Conservation (phyloP, 1,140 invertebrate genomes). For the Branchinecta lindahli region DNA sequence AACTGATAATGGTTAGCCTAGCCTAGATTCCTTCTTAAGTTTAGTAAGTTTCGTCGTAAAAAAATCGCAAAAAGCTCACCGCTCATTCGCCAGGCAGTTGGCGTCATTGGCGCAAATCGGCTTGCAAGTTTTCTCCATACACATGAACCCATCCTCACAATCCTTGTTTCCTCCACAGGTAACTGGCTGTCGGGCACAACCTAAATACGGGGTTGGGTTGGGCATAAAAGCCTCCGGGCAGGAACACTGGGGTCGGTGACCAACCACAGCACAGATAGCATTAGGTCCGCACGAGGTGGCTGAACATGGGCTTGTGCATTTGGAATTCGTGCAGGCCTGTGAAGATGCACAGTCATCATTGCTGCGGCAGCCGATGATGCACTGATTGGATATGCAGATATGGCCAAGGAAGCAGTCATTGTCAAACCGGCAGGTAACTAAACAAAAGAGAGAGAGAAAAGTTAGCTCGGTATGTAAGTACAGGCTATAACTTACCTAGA, state of each 20-base stretch:
- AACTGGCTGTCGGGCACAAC: slow-evolving; percentile 55
- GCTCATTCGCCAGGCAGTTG: slow-evolving; percentile 63
- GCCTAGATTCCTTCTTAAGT: no score
- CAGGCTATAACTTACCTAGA: no score
- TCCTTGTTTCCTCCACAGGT: slow-evolving; percentile 54
- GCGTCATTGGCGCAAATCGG: slow-evolving; percentile 54
- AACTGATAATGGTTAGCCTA: no score
- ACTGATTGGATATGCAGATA: slow-evolving; percentile 67
- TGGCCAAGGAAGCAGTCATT: slow-evolving; percentile 82
- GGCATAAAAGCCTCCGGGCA: slow-evolving; percentile 60
- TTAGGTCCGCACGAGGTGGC: slow-evolving; percentile 60
- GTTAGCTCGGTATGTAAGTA: no score
- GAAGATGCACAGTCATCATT: slow-evolving; percentile 71
- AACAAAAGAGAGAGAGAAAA: slow-evolving; percentile 22
- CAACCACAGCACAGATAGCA: slow-evolving; percentile 56
- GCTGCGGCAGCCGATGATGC: slow-evolving; percentile 63
- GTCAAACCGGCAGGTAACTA: slow-evolving; percentile 69
- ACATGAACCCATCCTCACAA: slow-evolving; percentile 45
- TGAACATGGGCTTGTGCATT: slow-evolving; percentile 60
- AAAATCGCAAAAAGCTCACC: slow-evolving; percentile 34
- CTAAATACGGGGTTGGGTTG: slow-evolving; percentile 55
- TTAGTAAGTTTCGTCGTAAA: no score
- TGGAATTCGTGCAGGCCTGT: slow-evolving; percentile 59
- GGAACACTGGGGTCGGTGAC: slow-evolving; percentile 63
- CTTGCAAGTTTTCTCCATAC: slow-evolving; percentile 47